phyloP scores from a whole-genome alignment of 2,113 vertebrate species.

The Mohoua ochrocephala region DNA sequence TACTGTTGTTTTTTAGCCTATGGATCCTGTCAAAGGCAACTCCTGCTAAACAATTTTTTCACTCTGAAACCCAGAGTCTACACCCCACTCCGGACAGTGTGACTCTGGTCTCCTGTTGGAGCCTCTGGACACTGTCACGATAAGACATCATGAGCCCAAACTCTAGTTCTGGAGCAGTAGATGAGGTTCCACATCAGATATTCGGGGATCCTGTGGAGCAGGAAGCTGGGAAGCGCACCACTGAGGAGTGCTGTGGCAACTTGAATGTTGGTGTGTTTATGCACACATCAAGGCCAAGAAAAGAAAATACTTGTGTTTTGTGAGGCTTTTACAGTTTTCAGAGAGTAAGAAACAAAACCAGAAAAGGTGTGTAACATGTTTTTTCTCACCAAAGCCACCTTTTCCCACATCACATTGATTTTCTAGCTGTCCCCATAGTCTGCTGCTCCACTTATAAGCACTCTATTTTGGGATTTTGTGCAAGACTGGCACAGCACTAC shows the following conservation, averaged over 20 bases:
- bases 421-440: not conserved
- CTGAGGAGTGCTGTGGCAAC: not conserved
- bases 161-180: not conserved
- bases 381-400: not conserved
- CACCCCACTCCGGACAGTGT: not conserved
- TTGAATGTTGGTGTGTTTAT: not conserved
- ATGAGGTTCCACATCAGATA: not conserved
- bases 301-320: not conserved
- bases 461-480: not conserved
- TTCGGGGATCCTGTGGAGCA: not conserved
- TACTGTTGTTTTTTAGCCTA: not conserved
- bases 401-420: not conserved
- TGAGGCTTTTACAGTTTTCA: not conserved
- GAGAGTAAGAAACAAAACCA: not conserved
- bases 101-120: not conserved
- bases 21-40: not conserved
- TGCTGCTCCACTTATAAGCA: not conserved
- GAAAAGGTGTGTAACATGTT: accelerated
- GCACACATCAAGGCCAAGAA: not conserved
- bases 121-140: not conserved
- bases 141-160: not conserved
- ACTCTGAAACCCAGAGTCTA: not conserved
- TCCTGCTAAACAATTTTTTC: not conserved
- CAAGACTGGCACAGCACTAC: not conserved
- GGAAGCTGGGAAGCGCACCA: not conserved